phyloP scores from a whole-genome alignment of 2,888 invertebrate species.

The Frankliniella intonsa region DNA sequence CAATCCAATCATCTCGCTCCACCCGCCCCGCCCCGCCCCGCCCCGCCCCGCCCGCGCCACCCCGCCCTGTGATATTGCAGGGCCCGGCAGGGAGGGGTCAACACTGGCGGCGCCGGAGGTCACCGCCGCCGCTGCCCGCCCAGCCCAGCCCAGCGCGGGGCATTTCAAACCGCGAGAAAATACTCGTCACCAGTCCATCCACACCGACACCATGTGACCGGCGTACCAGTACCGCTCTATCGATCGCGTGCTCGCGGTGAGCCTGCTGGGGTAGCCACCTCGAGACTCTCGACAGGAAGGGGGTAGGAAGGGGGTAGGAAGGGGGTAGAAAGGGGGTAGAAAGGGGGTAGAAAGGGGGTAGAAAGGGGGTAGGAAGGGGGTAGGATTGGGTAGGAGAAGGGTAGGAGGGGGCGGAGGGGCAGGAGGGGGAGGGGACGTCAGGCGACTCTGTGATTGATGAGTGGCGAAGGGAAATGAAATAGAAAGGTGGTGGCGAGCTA shows the following conservation, averaged over 20 bases:
- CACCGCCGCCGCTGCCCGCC: no score
- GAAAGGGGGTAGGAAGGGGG: neutral
- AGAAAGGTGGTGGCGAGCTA: neutral
- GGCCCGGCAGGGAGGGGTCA: neutral
- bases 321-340: slow-evolving; percentile 5
- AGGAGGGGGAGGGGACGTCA: slow-evolving; percentile 16
- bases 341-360: slow-evolving; percentile 18
- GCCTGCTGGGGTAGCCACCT: neutral
- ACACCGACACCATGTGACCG: no score
- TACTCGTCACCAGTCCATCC: no score
- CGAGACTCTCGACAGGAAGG: no score
- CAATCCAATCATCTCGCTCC: no score
- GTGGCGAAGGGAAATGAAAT: slow-evolving; percentile 30
- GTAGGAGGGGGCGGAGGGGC: no score
- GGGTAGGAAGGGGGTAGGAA: neutral
- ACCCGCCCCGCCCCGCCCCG: no score
- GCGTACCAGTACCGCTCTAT: slow-evolving; percentile 23
- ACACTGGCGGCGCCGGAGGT: neutral
- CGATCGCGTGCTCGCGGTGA: neutral
- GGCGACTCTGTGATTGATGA: slow-evolving; percentile 23
- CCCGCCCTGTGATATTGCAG: no score
- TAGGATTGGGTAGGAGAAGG: neutral
- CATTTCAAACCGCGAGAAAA: no score
- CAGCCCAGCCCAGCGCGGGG: no score
- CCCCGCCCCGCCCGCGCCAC: no score